phyloP scores from a whole-genome alignment of 1,140 invertebrate species.

The Sitophilus oryzae region DNA sequence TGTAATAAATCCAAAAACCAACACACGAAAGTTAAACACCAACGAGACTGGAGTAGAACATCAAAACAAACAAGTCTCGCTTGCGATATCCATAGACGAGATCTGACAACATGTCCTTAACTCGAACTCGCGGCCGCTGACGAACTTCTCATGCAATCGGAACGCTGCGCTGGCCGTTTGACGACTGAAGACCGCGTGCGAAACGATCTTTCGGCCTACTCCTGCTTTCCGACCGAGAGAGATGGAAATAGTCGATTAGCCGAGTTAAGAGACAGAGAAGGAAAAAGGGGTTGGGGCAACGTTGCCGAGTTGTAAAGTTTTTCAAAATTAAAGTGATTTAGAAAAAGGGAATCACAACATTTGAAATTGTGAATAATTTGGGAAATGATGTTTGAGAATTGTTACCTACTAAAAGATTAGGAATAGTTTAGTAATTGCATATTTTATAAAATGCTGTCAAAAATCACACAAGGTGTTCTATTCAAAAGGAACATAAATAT shows the following conservation, averaged over 20 bases:
- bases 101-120: conserved; percentile 15
- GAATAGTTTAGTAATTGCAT: too few relatives aligned
- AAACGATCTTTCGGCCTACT: conserved; percentile 25
- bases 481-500: too few relatives aligned
- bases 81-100: background rate
- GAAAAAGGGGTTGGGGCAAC: background rate
- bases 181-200: conserved; percentile 25
- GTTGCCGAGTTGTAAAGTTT: conserved; percentile 4
- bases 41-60: background rate
- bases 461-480: too few relatives aligned
- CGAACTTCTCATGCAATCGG: background rate
- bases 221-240: conserved; percentile 25
- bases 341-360: too few relatives aligned
- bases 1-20: conserved; percentile 12
- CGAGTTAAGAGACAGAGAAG: conserved; percentile 7
- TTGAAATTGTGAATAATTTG: too few relatives aligned
- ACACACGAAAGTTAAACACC: background rate
- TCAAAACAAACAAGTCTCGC: background rate
- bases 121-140: background rate
- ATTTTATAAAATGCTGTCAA: too few relatives aligned
- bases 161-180: conserved; percentile 25
- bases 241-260: conserved; percentile 6
- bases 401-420: too few relatives aligned
- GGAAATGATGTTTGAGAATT: too few relatives aligned
- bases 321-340: too few relatives aligned